Base-by-base conservation (phyloP, 2,888 invertebrate genomes). In the Hipparchia semele region DNA sequence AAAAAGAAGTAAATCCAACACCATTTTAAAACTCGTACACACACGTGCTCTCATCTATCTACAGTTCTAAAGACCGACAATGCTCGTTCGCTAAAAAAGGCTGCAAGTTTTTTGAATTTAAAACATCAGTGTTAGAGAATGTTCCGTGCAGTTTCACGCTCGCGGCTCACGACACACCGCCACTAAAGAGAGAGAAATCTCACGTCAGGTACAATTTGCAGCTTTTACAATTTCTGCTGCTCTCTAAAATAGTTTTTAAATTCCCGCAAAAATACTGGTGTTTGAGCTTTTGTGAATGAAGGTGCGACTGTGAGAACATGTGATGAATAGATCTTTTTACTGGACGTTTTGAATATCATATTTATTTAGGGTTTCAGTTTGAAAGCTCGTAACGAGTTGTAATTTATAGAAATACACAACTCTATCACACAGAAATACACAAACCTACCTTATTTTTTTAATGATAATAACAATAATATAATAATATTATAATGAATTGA, bases 141-240 rank as follows among this genome's bases (percentile, higher is more conserved):
- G 51, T 53, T 65, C n/a, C 6, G n/a, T 51, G 65, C 8, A 51
- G 51, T 12, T 65, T 39, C 7, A 51, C 51, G 53, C 65, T 65
- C 64, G 10, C 23, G 64, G 61, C 45, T 10, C 62, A 46, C 62
- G 62, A n/a, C n/a, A 64, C 64, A 51, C 64, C 10, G 23, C 64
- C 13, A 23, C 64, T 51, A 65, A 53, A 65, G 51, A 53, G 65
- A 65, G 65, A 65, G 53, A 65, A 65, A 51, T 64, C 51, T 51
- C 65, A 65, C 65, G 65, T 65, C 65, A 33, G 65, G 65, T 65
- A 65, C 65, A 51, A 65, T 65, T 65, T 12, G 3, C 51, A 33
- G 65, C 65, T 65, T 58, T 65, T 65, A 65, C 65, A 65, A 53
- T 65, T 65, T 39, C 39, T 39, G 33, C 51, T 53, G 53, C 65